phyloP scores from a whole-genome alignment of 2,888 invertebrate genomes.

The Drosophila nigricruria region DNA sequence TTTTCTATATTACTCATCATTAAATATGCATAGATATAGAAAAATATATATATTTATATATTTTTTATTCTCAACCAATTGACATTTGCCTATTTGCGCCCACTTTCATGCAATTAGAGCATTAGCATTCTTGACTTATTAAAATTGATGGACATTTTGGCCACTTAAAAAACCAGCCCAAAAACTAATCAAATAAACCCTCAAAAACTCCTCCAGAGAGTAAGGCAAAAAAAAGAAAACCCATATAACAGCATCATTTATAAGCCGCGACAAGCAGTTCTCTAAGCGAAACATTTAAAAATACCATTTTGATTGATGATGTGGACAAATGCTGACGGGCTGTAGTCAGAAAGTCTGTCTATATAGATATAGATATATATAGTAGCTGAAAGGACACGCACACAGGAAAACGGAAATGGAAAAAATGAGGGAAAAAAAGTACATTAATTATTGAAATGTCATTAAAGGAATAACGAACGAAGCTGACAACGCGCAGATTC shows the following conservation, averaged over 20 bases:
- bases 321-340: conserved; percentile 23
- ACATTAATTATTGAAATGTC: conserved; percentile 84
- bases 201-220: conserved; percentile 1
- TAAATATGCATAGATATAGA: background rate
- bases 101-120: conserved; percentile 46
- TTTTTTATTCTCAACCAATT: background rate
- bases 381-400: conserved; percentile 67
- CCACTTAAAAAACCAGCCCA: conserved; percentile 43
- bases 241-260: conserved; percentile 66
- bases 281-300: conserved; percentile 72
- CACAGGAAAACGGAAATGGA: conserved; percentile 64
- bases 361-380: background rate
- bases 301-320: conserved; percentile 73
- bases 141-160: conserved; percentile 64
- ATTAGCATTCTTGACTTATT: conserved; percentile 58
- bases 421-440: conserved; percentile 57
- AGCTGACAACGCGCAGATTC: conserved; percentile 72
- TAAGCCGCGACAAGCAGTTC: conserved; percentile 71
- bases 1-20: no score
- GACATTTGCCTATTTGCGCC: background rate
- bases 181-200: conserved; percentile 49
- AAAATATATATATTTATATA: background rate
- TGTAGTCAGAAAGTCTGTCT: conserved; percentile 68
- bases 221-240: conserved; percentile 16
- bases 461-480: conserved; percentile 70